These are phyloP conservation scores for Syngnathus typhle DNA, from an alignment of 2,113 vertebrate genomes.

Conservation along the genomic window DNA sequence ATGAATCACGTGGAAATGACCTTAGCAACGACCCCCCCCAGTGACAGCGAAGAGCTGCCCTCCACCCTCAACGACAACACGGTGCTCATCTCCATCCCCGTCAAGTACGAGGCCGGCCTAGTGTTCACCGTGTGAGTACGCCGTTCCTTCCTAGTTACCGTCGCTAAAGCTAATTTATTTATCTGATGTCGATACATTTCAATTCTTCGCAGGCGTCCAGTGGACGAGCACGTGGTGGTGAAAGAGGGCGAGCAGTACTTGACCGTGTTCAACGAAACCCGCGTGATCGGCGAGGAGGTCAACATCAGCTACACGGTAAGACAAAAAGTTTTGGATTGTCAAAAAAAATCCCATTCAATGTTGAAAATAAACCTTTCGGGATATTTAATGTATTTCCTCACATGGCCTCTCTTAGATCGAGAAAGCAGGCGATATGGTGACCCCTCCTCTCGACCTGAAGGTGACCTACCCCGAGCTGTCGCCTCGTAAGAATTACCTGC, in stretches of 20 bases:
- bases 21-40: too few species aligned
- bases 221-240: constrained; percentile 76
- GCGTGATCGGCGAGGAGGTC: constrained; percentile 81
- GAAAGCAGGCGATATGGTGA: constrained; percentile 66
- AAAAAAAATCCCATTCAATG: background rate
- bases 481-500: constrained; percentile 69
- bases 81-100: constrained; percentile 75
- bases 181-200: background rate
- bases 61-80: constrained; percentile 76
- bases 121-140: constrained; percentile 81
- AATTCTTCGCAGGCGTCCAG: constrained; percentile 34
- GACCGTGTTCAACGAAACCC: constrained; percentile 75
- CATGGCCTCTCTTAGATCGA: constrained; percentile 67
- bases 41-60: constrained; percentile 86
- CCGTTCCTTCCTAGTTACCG: background rate
- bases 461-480: constrained; percentile 78
- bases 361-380: background rate
- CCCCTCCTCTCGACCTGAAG: constrained; percentile 74
- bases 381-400: background rate
- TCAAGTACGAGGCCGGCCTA: constrained; percentile 82
- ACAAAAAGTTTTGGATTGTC: background rate
- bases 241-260: constrained; percentile 76
- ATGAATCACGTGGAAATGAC: background rate
- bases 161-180: background rate
- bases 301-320: constrained; percentile 84